Conservation (phyloP, 2,797 vertebrate genomes). For the Sardinella longiceps region DNA sequence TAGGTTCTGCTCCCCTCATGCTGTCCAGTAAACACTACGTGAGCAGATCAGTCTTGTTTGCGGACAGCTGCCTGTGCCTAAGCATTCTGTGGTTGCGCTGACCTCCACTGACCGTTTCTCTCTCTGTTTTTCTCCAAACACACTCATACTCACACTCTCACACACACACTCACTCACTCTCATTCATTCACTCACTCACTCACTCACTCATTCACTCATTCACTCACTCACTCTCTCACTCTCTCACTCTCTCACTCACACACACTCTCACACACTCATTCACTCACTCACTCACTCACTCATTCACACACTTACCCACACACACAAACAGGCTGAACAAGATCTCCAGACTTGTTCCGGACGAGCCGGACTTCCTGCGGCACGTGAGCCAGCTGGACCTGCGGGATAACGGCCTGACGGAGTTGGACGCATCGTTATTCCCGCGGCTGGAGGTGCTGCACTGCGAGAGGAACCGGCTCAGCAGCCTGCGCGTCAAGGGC, state of each 20-base stretch:
- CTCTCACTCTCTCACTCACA: background rate
- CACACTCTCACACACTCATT: background rate
- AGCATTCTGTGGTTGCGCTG: background rate
- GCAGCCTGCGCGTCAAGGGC: conserved; percentile 82
- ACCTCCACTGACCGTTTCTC: background rate
- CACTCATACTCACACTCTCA: background rate
- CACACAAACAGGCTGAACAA: conserved; percentile 83
- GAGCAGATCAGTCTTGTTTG: conserved; percentile 1
- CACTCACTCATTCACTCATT: background rate
- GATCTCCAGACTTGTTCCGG: conserved; percentile 81
- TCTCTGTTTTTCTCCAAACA: background rate
- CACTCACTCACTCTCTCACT: background rate
- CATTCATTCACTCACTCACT: background rate
- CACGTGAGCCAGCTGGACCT: conserved; percentile 93
- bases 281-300: background rate
- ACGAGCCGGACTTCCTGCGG: conserved; percentile 86
- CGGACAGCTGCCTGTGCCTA: background rate
- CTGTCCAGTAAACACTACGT: background rate
- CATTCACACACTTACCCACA: background rate
- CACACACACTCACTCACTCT: background rate
- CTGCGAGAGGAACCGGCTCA: conserved; percentile 91
- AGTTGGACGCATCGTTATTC: conserved; percentile 86
- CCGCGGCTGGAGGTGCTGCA: conserved; percentile 91
- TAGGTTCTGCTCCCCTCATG: background rate
- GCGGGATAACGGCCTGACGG: conserved; percentile 87